phyloP scores from a whole-genome alignment of 2,888 invertebrate species.

The Saturnia pavonia region DNA sequence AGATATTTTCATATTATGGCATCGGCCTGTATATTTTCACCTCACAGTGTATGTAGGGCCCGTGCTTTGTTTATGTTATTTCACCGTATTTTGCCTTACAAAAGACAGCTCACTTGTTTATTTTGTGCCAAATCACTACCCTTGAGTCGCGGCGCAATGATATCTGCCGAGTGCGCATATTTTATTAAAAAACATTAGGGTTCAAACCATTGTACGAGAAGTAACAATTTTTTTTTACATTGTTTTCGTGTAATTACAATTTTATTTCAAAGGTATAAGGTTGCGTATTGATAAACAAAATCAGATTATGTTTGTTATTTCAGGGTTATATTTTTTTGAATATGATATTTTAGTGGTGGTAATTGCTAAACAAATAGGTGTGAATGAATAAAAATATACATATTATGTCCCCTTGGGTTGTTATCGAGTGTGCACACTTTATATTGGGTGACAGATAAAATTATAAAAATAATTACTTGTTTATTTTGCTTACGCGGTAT shows the following conservation, averaged over 20 bases:
- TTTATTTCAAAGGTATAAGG: neutral
- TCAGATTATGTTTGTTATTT: neutral
- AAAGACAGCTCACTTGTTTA: slow-evolving; percentile 73
- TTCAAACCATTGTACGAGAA: slow-evolving; percentile 26
- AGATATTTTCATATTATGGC: neutral
- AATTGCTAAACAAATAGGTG: slow-evolving; percentile 11
- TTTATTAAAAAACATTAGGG: slow-evolving; percentile 76
- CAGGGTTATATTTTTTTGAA: neutral
- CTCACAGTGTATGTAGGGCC: slow-evolving; percentile 50
- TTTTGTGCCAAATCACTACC: slow-evolving; percentile 78
- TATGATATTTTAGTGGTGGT: slow-evolving; percentile 9
- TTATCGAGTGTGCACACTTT: neutral
- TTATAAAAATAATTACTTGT: neutral
- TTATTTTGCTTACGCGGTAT: neutral
- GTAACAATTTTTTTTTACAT: neutral
- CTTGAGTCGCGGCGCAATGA: slow-evolving; percentile 57
- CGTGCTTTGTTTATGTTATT: slow-evolving; percentile 75
- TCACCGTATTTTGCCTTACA: slow-evolving; percentile 70
- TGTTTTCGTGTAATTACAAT: neutral
- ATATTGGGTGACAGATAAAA: neutral
- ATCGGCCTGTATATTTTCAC: slow-evolving; percentile 61
- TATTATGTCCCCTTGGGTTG: neutral
- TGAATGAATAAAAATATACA: neutral
- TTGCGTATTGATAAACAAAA: neutral
- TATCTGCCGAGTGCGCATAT: slow-evolving; percentile 69